A percentile compares a stretch with the other conserved stretches of the same genome.
Evolutionary conservation across 2,113 vertebrate genomes (phyloP).

Genomic region (Bos indicus): DNA sequence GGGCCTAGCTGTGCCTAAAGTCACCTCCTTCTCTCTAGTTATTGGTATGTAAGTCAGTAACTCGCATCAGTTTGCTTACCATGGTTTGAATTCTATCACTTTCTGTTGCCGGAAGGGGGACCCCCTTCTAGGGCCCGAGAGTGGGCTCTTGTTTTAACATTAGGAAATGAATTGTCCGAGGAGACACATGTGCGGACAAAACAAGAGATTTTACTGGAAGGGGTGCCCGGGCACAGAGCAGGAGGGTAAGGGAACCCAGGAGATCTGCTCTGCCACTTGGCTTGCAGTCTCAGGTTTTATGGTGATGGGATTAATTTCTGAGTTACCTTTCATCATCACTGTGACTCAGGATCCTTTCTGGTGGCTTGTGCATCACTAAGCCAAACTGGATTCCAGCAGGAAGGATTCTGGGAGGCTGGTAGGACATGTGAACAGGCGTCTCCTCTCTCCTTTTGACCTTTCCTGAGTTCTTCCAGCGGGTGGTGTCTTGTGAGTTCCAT

Average conservation of each 20-base stretch:
- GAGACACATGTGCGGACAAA: not conserved
- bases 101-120: not conserved
- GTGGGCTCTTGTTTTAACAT: not conserved
- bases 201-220: not conserved
- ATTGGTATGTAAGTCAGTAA: not conserved
- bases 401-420: not conserved
- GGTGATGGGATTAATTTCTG: not conserved
- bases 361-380: not conserved
- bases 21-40: not conserved
- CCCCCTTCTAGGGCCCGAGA: not conserved
- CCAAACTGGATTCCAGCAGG: not conserved
- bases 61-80: not conserved
- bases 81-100: not conserved
- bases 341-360: not conserved
- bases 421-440: not conserved
- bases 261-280: not conserved
- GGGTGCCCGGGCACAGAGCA: not conserved
- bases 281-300: not conserved
- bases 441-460: not conserved
- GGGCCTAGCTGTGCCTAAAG: not conserved
- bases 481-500: not conserved
- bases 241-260: not conserved
- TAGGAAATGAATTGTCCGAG: not conserved
- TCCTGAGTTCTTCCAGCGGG: not conserved
- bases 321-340: not conserved